Percentiles rank a stretch among this genome's conserved stretches.
phyloP scores from a whole-genome alignment of 1,140 invertebrate species.

The Drosophila pachea region DNA sequence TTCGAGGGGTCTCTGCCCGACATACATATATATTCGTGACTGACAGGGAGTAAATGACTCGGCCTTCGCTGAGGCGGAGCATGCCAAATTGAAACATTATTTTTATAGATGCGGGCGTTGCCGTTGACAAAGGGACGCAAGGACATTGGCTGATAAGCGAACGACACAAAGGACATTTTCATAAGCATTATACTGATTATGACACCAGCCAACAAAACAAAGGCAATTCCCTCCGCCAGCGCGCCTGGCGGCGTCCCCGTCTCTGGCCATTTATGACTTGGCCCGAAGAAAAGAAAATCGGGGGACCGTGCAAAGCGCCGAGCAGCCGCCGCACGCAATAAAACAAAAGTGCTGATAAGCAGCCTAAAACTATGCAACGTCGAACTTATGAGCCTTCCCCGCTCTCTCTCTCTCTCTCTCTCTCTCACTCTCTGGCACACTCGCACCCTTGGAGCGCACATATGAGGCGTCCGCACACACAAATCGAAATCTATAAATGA shows the following conservation, averaged over 20 bases:
- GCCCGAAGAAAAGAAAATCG: not conserved
- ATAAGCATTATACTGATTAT: constrained; percentile 78
- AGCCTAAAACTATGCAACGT: constrained; percentile 63
- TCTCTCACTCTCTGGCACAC: not conserved
- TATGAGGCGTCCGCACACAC: constrained; percentile 29
- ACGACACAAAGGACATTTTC: constrained; percentile 70
- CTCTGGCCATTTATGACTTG: not conserved
- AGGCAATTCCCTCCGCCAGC: constrained; percentile 15
- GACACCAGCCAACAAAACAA: constrained; percentile 57
- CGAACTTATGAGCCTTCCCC: constrained; percentile 44
- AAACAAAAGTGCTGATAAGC: constrained; percentile 76
- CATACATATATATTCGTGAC: constrained; percentile 41
- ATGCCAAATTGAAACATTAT: constrained; percentile 69
- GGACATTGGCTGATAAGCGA: constrained; percentile 52
- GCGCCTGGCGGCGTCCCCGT: not conserved
- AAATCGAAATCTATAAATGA: constrained; percentile 77
- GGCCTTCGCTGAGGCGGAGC: constrained; percentile 17
- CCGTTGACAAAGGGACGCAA: constrained; percentile 25
- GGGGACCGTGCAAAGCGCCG: not conserved
- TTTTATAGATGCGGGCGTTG: constrained; percentile 61
- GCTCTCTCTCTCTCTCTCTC: too few species aligned
- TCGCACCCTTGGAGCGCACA: constrained; percentile 39
- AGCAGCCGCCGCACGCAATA: constrained; percentile 36
- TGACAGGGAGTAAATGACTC: constrained; percentile 51
- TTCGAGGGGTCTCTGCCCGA: not conserved